These are phyloP conservation scores for Ecliptopera silaceata DNA, from an alignment of 2,888 invertebrate genomes.

Conservation along the genomic window DNA sequence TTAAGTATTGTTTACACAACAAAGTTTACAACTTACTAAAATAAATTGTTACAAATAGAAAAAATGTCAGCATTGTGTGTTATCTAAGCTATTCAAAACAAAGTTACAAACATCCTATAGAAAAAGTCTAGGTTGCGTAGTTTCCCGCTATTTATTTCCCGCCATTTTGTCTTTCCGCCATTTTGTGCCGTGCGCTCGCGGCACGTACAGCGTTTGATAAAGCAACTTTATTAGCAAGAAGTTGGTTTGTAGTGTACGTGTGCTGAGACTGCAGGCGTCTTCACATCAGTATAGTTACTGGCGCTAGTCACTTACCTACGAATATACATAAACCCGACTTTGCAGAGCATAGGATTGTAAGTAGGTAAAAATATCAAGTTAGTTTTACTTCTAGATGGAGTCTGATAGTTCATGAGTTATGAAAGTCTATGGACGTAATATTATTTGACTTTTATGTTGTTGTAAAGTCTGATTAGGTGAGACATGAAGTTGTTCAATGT, in stretches of 20 bases:
- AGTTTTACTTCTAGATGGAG: too few species aligned
- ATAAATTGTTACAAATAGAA: not conserved
- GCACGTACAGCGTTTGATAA: slow-evolving; percentile 63
- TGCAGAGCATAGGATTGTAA: too few species aligned
- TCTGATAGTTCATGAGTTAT: too few species aligned
- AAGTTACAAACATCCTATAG: not conserved
- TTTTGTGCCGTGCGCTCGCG: slow-evolving; percentile 27
- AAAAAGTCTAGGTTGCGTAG: not conserved
- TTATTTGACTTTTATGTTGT: too few species aligned
- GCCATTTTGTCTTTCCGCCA: slow-evolving; percentile 4
- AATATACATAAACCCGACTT: too few species aligned
- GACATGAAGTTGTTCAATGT: too few species aligned
- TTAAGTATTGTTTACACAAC: too few species aligned
- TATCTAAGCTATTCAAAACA: not conserved
- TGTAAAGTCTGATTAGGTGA: too few species aligned
- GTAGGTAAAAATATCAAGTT: too few species aligned
- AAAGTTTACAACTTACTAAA: too few species aligned
- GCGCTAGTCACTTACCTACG: too few species aligned
- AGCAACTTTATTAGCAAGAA: slow-evolving; percentile 62
- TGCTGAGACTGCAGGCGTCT: slow-evolving; percentile 3
- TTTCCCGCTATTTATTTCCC: not conserved
- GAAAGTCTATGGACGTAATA: too few species aligned
- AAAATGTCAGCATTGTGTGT: not conserved
- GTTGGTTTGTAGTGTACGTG: slow-evolving; percentile 44
- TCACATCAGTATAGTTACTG: slow-evolving; percentile 6